Percentiles rank a stretch among this genome's conserved stretches.
These are phyloP conservation scores for Eretmocerus hayati DNA, from an alignment of 2,888 invertebrate genomes.

Conservation along the genomic window DNA sequence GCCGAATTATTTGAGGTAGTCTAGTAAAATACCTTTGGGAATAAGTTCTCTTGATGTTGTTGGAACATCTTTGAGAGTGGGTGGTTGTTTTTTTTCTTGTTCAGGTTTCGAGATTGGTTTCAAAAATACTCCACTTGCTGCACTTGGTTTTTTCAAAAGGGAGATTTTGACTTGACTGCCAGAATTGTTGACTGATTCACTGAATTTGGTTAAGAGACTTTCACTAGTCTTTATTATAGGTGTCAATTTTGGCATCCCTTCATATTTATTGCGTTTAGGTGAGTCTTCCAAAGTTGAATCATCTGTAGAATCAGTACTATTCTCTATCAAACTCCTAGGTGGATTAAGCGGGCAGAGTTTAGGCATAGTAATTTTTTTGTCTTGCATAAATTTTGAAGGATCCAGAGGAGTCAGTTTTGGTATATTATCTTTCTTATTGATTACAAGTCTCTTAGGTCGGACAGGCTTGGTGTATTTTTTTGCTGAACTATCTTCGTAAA, in stretches of 20 bases:
- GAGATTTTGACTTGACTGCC: too few species aligned
- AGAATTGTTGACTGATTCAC: slow-evolving; percentile 6
- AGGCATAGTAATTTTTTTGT: slow-evolving; percentile 18
- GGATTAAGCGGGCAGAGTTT: slow-evolving; percentile 14
- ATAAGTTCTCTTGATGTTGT: too few species aligned
- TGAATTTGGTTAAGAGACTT: slow-evolving; percentile 5
- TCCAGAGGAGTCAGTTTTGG: slow-evolving; percentile 11
- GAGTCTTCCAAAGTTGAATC: slow-evolving; percentile 29
- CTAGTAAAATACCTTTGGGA: not conserved
- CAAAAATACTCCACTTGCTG: slow-evolving; percentile 40
- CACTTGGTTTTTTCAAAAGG: slow-evolving; percentile 31
- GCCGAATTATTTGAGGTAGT: too few species aligned
- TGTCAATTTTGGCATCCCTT: slow-evolving; percentile 44
- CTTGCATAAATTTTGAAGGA: slow-evolving; percentile 21
- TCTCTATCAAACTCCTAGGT: not conserved
- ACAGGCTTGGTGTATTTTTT: slow-evolving; percentile 40
- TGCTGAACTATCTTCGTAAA: slow-evolving; percentile 42
- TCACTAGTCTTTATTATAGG: slow-evolving; percentile 36
- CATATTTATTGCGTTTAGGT: slow-evolving; percentile 35
- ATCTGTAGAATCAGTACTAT: slow-evolving; percentile 14
- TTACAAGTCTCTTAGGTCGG: slow-evolving; percentile 35
- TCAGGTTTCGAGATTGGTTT: slow-evolving; percentile 36
- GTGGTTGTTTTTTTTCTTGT: slow-evolving; percentile 31
- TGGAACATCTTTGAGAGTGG: too few species aligned
- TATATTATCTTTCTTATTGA: slow-evolving; percentile 19